A percentile compares a stretch with the other conserved stretches of the same genome.
These are phyloP conservation scores for Trachythela sp. DNA, from an alignment of 64 coral and sea anemone species.

Conservation along the genomic window DNA sequence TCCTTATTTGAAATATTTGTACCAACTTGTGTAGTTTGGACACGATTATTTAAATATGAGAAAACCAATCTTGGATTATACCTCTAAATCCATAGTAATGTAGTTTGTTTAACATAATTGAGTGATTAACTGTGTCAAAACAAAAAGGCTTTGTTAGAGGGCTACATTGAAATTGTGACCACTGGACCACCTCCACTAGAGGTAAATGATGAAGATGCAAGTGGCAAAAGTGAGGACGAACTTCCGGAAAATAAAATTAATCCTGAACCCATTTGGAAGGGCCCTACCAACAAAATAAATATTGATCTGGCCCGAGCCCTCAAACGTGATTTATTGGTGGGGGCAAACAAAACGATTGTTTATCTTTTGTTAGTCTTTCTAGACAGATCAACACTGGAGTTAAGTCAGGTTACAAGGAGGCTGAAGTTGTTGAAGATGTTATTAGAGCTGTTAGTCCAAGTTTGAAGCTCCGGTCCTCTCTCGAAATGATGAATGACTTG, in stretches of 20 bases:
- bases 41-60: no score
- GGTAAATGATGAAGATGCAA: background rate
- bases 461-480: constrained; percentile 18
- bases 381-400: constrained; percentile 17
- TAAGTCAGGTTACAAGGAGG: constrained; percentile 23
- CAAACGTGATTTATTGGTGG: background rate
- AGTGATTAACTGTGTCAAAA: no score
- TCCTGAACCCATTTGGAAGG: background rate
- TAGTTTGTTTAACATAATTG: no score
- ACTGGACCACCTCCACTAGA: background rate
- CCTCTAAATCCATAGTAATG: no score
- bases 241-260: background rate
- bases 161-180: background rate
- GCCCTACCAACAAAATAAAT: background rate
- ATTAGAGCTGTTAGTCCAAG: constrained; percentile 31
- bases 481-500: constrained; percentile 40
- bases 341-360: constrained; percentile 14
- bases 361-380: constrained; percentile 24
- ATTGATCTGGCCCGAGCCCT: background rate
- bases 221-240: background rate
- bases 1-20: no score
- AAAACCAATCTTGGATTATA: no score
- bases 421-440: constrained; percentile 8
- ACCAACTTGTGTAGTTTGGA: no score
- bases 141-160: background rate